Base-by-base conservation (phyloP, 2,113 vertebrate species). In the Sinocyclocheilus rhinocerous region DNA sequence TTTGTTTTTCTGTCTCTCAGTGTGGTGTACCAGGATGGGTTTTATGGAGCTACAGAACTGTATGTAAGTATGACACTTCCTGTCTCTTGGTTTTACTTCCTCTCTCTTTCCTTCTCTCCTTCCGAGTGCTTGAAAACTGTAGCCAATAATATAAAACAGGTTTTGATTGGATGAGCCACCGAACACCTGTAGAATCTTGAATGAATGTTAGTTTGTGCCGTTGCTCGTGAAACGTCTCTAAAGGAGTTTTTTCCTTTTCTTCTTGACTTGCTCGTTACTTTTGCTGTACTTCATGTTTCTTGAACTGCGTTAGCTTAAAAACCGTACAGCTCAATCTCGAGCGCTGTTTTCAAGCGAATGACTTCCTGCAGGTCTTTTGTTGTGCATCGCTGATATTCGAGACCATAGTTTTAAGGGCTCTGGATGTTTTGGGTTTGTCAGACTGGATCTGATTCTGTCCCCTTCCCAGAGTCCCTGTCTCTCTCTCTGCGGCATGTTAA, bases 1-100 rank as follows among this genome's bases (percentile, higher is more conserved):
- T 76, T 70, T 65, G 86, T 90, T 88, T 88, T 85, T 45, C 42
- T 90, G 52, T 88, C 92, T 88, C 88, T 93, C 91, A 95, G 95
- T 85, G 94, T 96, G 93, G 95, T 96, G 94, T 96, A 96, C 94
- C 95, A 95, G 92, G 95, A 96, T 92, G 95, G 95, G 86, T 96
- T 96, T 94, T 95, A 96, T 91, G 85, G 95, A 92, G 94, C 95
- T n/a, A 95, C 94, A 81, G 95, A 96, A 85, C 93, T 96, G 90
- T 96, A 96, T 92, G 95, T 96, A 94, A 96, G 95, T 96, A 95
- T 90, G 61, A 81, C 76, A 87, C 83, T 84, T 78, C 42, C 86
- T 79, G 81, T 90, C 76, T 67, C 80, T 57, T 20, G 80, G 87
- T 88, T 89, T 88, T 77, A 90, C 91, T 91, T 88, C 90, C 87